These are phyloP conservation scores for Phymastichus coffea DNA, from an alignment of 1,140 invertebrate species.

Conservation along the genomic window DNA sequence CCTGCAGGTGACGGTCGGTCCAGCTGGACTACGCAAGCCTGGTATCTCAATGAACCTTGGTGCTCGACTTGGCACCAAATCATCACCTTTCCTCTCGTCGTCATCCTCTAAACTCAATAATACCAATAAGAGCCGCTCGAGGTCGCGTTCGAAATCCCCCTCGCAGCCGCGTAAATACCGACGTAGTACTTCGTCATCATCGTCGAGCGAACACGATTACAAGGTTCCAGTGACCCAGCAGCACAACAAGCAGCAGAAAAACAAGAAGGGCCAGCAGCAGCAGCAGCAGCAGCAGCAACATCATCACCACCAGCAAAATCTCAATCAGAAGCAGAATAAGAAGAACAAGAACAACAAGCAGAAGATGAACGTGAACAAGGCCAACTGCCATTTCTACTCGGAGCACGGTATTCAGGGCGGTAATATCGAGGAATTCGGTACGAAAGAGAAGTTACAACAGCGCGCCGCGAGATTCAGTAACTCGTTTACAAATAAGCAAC, in stretches of 20 bases:
- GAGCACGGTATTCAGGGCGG: constrained; percentile 64
- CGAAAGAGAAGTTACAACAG: constrained; percentile 75
- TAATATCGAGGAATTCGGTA: constrained; percentile 64
- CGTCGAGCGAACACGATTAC: constrained; percentile 47
- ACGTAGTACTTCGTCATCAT: constrained; percentile 51
- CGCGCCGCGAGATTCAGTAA: constrained; percentile 82
- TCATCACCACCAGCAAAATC: not conserved
- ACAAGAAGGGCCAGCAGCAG: not conserved
- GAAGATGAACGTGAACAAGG: constrained; percentile 61
- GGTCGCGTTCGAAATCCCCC: constrained; percentile 39
- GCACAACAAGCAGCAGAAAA: not conserved
- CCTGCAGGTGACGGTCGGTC: constrained; percentile 32
- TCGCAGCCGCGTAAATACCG: constrained; percentile 46
- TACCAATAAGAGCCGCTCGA: constrained; percentile 32
- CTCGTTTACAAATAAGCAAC: not conserved
- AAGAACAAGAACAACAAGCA: constrained; percentile 53
- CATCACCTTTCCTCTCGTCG: constrained; percentile 8
- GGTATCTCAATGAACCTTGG: constrained; percentile 59
- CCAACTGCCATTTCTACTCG: constrained; percentile 68
- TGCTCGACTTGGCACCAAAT: constrained; percentile 54
- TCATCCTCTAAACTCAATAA: not conserved
- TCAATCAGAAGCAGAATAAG: constrained; percentile 35
- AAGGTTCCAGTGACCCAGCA: constrained; percentile 37
- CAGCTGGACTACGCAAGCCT: constrained; percentile 44
- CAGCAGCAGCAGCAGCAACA: not conserved